Conservation (phyloP, 2,888 invertebrate species). For the Ectemnius cavifrons region DNA sequence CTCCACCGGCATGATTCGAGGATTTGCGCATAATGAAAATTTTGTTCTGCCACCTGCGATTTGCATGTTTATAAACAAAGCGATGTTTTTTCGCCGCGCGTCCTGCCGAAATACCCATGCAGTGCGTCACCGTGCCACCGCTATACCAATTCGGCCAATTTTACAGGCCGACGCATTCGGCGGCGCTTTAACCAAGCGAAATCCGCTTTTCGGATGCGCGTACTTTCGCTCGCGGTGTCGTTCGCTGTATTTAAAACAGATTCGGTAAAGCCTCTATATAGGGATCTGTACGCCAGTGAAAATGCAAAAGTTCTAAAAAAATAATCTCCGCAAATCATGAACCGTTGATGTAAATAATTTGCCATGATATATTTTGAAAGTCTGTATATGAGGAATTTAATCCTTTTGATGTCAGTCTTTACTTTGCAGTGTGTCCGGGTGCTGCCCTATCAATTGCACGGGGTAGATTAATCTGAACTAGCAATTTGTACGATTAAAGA, state of each 20-base stretch:
- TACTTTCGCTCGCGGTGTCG: conserved; percentile 24
- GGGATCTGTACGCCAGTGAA: conserved; percentile 8
- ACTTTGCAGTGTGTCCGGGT: no score
- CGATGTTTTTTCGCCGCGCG: conserved; percentile 47
- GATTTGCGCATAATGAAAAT: conserved; percentile 48
- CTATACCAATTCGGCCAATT: conserved; percentile 62
- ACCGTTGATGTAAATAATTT: no score
- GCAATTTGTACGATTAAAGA: no score
- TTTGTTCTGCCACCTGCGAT: conserved; percentile 56
- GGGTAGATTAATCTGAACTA: no score
- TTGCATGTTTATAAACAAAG: conserved; percentile 70
- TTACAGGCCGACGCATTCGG: conserved; percentile 52
- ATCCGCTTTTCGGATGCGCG: conserved; percentile 48
- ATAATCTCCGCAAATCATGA: not conserved
- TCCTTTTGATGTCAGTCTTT: no score
- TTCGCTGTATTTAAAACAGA: not conserved
- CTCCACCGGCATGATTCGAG: conserved; percentile 28
- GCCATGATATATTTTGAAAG: no score
- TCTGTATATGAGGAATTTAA: no score
- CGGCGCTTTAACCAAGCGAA: conserved; percentile 58
- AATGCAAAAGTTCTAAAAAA: not conserved
- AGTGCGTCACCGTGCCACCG: conserved; percentile 10
- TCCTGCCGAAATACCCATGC: conserved; percentile 43
- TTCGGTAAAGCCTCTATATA: conserved; percentile 17
- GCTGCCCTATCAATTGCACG: no score